A percentile compares a stretch with the other conserved stretches of the same genome.
phyloP scores from a whole-genome alignment of 2,797 vertebrate species.

The Thripadectes ignobilis region DNA sequence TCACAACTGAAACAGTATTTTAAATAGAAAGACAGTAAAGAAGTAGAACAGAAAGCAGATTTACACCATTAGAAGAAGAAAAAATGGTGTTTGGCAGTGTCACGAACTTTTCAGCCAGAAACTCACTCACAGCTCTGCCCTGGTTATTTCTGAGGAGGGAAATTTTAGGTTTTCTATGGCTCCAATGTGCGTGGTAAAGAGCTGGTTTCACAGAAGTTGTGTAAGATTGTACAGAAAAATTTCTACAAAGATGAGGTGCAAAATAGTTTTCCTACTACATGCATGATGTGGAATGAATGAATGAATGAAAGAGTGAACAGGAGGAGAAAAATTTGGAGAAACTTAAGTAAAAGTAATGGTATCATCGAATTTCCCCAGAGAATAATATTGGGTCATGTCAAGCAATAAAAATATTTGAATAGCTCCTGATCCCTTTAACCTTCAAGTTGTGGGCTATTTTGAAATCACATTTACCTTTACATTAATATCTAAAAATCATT shows the following conservation, averaged over 20 bases:
- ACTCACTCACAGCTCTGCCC: neutral
- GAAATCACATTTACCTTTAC: neutral
- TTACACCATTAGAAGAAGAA: neutral
- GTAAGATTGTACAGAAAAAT: neutral
- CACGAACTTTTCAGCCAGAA: neutral
- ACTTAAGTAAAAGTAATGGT: neutral
- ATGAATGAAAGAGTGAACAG: neutral
- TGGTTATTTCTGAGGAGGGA: neutral
- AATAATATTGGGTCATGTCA: neutral
- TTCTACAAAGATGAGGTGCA: neutral
- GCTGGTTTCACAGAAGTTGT: neutral
- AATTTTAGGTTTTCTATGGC: neutral
- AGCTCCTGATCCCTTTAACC: rapidly evolving
- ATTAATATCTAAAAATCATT: neutral
- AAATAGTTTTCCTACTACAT: neutral
- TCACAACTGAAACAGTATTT: neutral
- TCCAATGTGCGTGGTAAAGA: neutral
- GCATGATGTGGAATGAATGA: neutral
- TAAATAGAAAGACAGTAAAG: neutral
- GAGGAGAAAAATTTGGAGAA: neutral
- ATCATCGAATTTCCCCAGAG: neutral
- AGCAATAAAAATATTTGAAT: neutral
- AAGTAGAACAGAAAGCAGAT: neutral
- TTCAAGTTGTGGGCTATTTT: neutral
- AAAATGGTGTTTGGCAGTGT: neutral